Evolutionary conservation across 1,140 invertebrate species (phyloP).

Genomic region (Platyscapa corneri): DNA sequence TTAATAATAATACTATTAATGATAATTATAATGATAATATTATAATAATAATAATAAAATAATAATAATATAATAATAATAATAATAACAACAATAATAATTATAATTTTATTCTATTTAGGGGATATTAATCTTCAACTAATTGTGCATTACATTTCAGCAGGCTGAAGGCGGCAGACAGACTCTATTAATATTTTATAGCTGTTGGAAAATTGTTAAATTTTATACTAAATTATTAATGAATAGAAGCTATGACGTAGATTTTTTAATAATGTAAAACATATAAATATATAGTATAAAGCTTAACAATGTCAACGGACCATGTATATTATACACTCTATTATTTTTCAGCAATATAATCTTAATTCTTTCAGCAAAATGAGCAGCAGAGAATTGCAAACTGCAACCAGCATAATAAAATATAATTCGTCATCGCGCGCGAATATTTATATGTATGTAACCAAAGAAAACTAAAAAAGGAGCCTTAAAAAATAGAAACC

Average conservation of each 20-base stretch:
- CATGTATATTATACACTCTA: neutral
- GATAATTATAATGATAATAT: constrained; percentile 12
- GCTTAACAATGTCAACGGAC: neutral
- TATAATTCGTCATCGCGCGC: neutral
- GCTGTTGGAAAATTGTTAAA: constrained; percentile 4
- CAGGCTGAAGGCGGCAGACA: constrained; percentile 6
- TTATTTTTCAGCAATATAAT: constrained; percentile 42
- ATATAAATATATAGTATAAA: constrained; percentile 18
- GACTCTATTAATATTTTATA: neutral
- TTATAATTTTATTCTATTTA: constrained; percentile 22
- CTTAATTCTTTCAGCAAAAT: constrained; percentile 23
- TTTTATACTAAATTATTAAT: constrained; percentile 20
- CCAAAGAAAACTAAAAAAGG: neutral
- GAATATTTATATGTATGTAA: constrained; percentile 1
- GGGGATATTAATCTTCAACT: constrained; percentile 2
- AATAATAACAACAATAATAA: neutral
- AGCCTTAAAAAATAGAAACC: neutral
- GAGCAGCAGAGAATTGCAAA: neutral
- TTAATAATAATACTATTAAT: neutral
- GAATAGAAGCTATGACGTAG: too few relatives aligned
- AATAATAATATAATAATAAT: constrained; percentile 4
- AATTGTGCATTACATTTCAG: constrained; percentile 38
- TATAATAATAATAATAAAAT: neutral
- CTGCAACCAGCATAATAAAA: neutral
- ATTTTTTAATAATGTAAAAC: neutral